Conservation (phyloP, 2,113 vertebrate genomes). For the Sorex araneus region DNA sequence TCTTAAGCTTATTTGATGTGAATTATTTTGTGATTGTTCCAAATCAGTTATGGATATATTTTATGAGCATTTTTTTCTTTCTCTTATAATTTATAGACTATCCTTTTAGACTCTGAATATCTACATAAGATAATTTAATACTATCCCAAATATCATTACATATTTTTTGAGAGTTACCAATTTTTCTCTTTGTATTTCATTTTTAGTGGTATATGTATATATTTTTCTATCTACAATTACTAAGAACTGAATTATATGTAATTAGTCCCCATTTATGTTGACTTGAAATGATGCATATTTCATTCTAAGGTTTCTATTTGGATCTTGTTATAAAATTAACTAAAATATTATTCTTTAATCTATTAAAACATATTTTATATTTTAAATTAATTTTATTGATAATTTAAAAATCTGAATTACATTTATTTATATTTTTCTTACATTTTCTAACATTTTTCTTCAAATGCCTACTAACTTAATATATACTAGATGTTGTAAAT, state of each 20-base stretch:
- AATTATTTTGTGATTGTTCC: neutral
- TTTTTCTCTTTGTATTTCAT: neutral
- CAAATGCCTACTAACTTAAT: neutral
- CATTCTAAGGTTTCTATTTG: conserved; percentile 4
- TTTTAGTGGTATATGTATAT: neutral
- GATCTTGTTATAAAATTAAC: neutral
- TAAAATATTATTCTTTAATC: conserved; percentile 7
- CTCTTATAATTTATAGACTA: neutral
- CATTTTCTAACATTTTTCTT: conserved; percentile 3
- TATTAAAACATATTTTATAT: neutral
- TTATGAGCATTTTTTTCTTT: conserved; percentile 3
- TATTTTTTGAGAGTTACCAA: neutral
- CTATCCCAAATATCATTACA: neutral
- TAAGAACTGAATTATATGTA: no score
- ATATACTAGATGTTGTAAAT: neutral
- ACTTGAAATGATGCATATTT: conserved; percentile 21
- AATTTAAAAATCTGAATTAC: neutral
- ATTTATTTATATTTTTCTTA: conserved; percentile 28
- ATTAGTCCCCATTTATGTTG: neutral
- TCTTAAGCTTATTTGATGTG: neutral
- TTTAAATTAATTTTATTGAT: neutral
- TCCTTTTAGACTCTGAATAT: neutral
- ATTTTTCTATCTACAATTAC: no score
- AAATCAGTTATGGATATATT: neutral
- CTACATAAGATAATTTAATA: neutral